Base-by-base conservation (phyloP, 2,113 vertebrate genomes). In the Onychostoma macrolepis region DNA sequence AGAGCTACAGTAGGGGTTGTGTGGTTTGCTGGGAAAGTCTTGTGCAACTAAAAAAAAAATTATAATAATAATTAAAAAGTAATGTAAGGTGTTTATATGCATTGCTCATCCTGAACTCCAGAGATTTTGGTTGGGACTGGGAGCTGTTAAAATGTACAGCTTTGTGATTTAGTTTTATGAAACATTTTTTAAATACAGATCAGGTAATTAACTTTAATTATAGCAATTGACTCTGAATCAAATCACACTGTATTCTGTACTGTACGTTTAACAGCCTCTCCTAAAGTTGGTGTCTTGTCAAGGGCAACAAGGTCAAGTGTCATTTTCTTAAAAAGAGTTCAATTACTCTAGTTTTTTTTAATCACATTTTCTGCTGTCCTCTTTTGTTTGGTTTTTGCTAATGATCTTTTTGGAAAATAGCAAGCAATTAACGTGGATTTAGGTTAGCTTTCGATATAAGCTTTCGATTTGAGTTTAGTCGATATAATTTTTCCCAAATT, bases 11-110 rank as follows among this genome's bases (percentile, higher is more conserved):
- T 38, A n/a, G 21, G 56, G 21, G 56, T 58, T 24, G 56, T 61
- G 79, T 26, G 77, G 33, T 43, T 81, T 28, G 43, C 76, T 69
- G n/a, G 67, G 67, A 30, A 45, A 81, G n/a, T 81, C 12, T 69
- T 69, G 56, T 63, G 36, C 33, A 63, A 26, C 56, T 63, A 4
- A 50, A 50, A 50, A n/a, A n/a, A n/a, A n/a, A n/a, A n/a, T n/a
- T n/a, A n/a, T n/a, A n/a, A n/a, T n/a, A n/a, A n/a, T 4, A 45
- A 9, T 11, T 4, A 9, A 33, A 71, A 28, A 63, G 36, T 12
- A 41, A 30, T 11, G 41, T 24, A 45, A 28, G 36, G 38, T 43
- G 63, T 33, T 71, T 71, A 4, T 67, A 28, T 33, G 13, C 26
- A 4, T 28, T 36, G 80, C 43, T 69, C 63, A 71, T 83, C 63